Conservation (phyloP, 2,888 invertebrate species). For the Hemistola chrysoprasaria region DNA sequence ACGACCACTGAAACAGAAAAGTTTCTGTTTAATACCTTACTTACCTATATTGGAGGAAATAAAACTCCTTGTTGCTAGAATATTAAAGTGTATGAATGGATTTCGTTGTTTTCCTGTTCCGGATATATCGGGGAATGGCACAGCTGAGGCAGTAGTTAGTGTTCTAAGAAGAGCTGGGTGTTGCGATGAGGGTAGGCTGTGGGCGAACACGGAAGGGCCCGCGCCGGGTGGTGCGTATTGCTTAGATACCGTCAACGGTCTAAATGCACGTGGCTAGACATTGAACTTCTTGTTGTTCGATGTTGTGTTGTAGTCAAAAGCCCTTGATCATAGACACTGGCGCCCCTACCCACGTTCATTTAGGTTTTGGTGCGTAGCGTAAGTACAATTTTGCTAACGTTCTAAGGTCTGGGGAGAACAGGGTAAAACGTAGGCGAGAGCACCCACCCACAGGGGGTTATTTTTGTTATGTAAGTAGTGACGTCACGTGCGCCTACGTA, state of each 20-base stretch:
- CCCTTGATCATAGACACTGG: too few relatives aligned
- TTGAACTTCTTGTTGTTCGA: too few relatives aligned
- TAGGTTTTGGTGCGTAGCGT: constrained; percentile 20
- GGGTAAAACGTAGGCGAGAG: constrained; percentile 5
- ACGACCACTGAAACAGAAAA: constrained; percentile 10
- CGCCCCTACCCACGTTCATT: too few relatives aligned
- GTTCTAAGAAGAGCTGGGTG: constrained; percentile 13
- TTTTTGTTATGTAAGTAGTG: constrained; percentile 21
- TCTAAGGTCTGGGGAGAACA: constrained; percentile 5
- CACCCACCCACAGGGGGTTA: not conserved
- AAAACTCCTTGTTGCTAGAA: constrained; percentile 39
- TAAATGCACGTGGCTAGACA: too few relatives aligned
- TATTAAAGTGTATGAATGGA: constrained; percentile 51
- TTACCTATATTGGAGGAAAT: constrained; percentile 17
- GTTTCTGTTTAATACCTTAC: constrained; percentile 21
- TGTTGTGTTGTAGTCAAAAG: too few relatives aligned
- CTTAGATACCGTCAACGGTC: too few relatives aligned
- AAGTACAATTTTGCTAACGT: constrained; percentile 11
- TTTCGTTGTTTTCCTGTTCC: constrained; percentile 38
- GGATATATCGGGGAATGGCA: constrained; percentile 28
- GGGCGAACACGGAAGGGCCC: too few relatives aligned
- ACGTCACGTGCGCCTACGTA: constrained; percentile 27
- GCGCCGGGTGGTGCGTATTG: too few relatives aligned
- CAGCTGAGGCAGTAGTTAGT: constrained; percentile 29
- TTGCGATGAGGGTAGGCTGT: constrained; percentile 3